Evolutionary conservation across 2,888 invertebrate species (phyloP).

Genomic region (Nudaria mundana): DNA sequence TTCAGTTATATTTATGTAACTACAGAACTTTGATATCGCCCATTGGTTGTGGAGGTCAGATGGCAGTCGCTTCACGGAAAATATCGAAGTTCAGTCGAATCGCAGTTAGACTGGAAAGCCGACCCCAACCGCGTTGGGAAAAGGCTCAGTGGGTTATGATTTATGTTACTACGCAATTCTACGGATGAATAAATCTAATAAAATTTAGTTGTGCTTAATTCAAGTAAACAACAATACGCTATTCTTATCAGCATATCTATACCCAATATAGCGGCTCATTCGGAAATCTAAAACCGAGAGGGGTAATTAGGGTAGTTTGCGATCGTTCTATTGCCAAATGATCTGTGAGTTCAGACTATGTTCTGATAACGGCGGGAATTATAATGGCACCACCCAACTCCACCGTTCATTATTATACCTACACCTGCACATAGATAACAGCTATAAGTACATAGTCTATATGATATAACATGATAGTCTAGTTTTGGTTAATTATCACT

Average conservation of each 20-base stretch:
- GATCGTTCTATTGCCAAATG: conserved; percentile 63
- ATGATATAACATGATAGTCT: too few relatives aligned
- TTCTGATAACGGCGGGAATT: conserved; percentile 19
- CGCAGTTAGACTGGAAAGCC: too few relatives aligned
- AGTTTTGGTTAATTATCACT: neutral
- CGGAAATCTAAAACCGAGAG: conserved; percentile 56
- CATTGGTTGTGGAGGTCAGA: too few relatives aligned
- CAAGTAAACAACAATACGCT: conserved; percentile 17
- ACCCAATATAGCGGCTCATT: conserved; percentile 34
- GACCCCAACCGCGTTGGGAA: too few relatives aligned
- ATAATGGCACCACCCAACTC: neutral
- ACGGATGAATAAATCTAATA: too few relatives aligned
- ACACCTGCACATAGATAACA: neutral
- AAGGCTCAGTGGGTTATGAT: too few relatives aligned
- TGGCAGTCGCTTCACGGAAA: too few relatives aligned
- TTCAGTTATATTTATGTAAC: too few relatives aligned
- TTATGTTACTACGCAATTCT: too few relatives aligned
- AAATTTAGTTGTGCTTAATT: too few relatives aligned
- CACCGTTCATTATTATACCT: conserved; percentile 18
- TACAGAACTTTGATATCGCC: too few relatives aligned
- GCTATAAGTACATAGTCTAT: neutral
- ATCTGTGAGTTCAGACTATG: conserved; percentile 53
- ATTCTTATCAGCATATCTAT: conserved; percentile 4
- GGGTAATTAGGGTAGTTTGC: conserved; percentile 70
- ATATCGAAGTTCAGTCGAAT: too few relatives aligned